A percentile compares a stretch with the other conserved stretches of the same genome.
Evolutionary conservation across 2,888 invertebrate species (phyloP).

Genomic region (Branchinecta sandiegonensis): DNA sequence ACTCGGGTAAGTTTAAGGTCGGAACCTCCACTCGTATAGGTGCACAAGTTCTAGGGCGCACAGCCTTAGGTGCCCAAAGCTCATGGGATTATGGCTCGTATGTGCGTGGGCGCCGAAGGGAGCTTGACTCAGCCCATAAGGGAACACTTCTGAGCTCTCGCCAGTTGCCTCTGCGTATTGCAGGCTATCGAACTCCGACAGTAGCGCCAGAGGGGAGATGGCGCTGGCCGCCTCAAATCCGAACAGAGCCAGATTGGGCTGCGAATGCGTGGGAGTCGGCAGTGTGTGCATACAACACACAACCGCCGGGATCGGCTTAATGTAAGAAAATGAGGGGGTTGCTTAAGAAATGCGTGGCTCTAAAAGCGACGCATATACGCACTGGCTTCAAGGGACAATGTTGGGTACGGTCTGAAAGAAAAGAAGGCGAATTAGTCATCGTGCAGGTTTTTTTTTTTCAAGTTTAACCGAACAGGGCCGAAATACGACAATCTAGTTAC

Average conservation of each 20-base stretch:
- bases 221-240: not conserved
- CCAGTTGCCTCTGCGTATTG: not conserved
- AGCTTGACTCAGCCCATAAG: not conserved
- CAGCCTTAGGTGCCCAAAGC: not conserved
- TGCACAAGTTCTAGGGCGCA: not conserved
- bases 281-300: slow-evolving; percentile 14
- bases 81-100: not conserved
- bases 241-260: slow-evolving; percentile 12
- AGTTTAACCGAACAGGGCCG: too few species aligned
- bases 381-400: too few species aligned
- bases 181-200: not conserved
- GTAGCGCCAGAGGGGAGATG: not conserved
- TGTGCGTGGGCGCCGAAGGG: not conserved
- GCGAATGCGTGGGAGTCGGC: not conserved
- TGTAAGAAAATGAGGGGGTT: too few species aligned
- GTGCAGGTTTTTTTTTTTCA: too few species aligned
- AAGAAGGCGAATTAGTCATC: too few species aligned
- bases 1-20: not conserved
- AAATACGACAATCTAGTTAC: too few species aligned
- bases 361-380: too few species aligned
- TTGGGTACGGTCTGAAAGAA: too few species aligned
- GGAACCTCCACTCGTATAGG: slow-evolving; percentile 12
- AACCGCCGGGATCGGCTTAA: not conserved
- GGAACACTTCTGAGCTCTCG: not conserved
- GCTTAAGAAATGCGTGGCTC: too few species aligned